Conservation (phyloP, 2,797 vertebrate species). For the Microhierax caerulescens region DNA sequence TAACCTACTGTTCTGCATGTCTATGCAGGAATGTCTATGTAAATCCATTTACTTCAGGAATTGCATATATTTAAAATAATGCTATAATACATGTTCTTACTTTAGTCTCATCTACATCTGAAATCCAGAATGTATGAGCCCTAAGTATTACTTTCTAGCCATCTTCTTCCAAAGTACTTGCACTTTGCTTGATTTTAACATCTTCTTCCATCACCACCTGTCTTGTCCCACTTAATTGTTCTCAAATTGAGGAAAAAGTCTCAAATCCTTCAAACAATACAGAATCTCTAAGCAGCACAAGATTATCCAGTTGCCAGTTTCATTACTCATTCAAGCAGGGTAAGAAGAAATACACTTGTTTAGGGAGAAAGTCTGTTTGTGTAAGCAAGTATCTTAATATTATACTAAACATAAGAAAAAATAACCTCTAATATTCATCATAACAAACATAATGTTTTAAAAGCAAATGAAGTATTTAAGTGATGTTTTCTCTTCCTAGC, state of each 20-base stretch:
- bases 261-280: background rate
- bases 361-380: background rate
- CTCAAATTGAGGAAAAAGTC: background rate
- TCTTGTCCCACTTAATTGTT: background rate
- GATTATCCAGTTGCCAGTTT: background rate
- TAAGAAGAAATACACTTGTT: background rate
- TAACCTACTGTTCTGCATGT: background rate
- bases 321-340: background rate
- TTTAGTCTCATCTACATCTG: background rate
- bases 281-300: background rate
- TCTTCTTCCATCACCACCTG: background rate
- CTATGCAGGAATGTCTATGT: background rate
- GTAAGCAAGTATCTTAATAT: background rate
- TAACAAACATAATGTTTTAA: background rate
- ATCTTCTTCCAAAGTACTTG: background rate
- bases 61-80: background rate
- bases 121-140: background rate
- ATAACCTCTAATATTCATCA: background rate
- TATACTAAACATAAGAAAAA: background rate
- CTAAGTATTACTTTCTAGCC: background rate
- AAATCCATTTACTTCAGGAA: background rate
- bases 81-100: background rate
- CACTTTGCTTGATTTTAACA: background rate
- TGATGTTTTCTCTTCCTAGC: background rate
- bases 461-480: background rate